phyloP scores from a whole-genome alignment of 2,797 vertebrate genomes.

The Sorex maritimensis region DNA sequence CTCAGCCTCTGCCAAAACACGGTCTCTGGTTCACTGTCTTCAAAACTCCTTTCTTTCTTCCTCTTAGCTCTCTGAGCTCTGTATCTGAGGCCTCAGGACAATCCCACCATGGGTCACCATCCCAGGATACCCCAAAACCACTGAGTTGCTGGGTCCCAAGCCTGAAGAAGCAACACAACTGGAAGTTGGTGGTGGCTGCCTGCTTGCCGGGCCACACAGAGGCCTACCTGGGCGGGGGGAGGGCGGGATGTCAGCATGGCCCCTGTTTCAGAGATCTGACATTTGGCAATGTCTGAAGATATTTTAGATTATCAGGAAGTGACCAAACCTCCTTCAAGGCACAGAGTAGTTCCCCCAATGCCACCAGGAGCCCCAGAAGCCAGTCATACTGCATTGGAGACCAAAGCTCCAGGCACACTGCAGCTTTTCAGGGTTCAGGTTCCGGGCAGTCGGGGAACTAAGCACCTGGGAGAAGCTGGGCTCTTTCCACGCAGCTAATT shows the following conservation, averaged over 20 bases:
- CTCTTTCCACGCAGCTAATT: slow-evolving; percentile 36
- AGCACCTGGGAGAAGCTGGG: neutral
- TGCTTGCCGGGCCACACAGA: neutral
- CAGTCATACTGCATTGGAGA: neutral
- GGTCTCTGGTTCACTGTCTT: neutral
- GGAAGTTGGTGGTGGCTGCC: neutral
- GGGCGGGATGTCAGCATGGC: too few species aligned
- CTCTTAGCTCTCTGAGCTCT: neutral
- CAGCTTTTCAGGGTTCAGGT: too few species aligned
- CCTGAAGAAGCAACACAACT: neutral
- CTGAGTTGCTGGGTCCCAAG: too few species aligned
- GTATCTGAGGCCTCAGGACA: neutral
- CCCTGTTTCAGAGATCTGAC: too few species aligned
- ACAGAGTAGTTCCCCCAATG: neutral
- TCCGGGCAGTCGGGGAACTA: too few species aligned
- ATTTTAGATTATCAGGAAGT: neutral
- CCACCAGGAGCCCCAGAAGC: neutral
- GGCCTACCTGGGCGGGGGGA: neutral
- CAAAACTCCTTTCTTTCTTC: neutral
- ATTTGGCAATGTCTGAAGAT: neutral
- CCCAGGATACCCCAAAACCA: neutral
- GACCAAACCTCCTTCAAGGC: neutral
- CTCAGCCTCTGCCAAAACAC: neutral
- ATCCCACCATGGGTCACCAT: neutral
- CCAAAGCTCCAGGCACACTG: neutral